Evolutionary conservation across 2,888 invertebrate genomes (phyloP), one percentile per base, ranked within the genome.

Genomic region (Hecatera dysodea): DNA sequence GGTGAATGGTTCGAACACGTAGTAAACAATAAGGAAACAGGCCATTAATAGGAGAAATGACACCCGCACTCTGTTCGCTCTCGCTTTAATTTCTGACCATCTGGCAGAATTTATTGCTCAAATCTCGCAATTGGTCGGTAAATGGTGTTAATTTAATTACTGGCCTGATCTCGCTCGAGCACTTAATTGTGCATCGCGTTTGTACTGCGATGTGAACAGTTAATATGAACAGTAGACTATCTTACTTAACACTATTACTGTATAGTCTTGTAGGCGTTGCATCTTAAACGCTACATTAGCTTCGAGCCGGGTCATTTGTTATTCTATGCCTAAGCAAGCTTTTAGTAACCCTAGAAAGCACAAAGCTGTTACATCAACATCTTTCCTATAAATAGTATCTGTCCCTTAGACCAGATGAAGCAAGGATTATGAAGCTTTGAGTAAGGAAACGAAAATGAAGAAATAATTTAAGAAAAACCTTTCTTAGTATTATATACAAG

Each of bases 71-170:
- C 78, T 77, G 72, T 66, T 55, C 61, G 67, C 79, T 70, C 78
- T 87, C 78, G 78, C 81, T 83, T 75, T 69, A 67, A 67, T 75
- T 71, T 72, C 68, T 78, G 81, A 87, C 85, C 92, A 92, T 92
- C 91, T 91, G 91, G 86, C 85, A 82, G 81, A 91, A 90, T 93
- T 92, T 90, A 92, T 90, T 83, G 91, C 92, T 90, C 92, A 92
- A 94, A 94, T 95, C 94, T 92, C 90, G 86, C 93, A 94, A 94
- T 92, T 94, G 91, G 91, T 88, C 87, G 89, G 85, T 92, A 93
- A 94, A 90, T 90, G 90, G 91, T 90, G 93, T 92, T 95, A 94
- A 95, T 95, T 94, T 89, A 94, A 94, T 95, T 90, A 93, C 87
- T 83, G 86, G 75, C 75, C 85, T 83, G 84, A 89, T 90, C 88